phyloP scores from a whole-genome alignment of 2,797 vertebrate species.

The Paedocypris micromegethes region DNA sequence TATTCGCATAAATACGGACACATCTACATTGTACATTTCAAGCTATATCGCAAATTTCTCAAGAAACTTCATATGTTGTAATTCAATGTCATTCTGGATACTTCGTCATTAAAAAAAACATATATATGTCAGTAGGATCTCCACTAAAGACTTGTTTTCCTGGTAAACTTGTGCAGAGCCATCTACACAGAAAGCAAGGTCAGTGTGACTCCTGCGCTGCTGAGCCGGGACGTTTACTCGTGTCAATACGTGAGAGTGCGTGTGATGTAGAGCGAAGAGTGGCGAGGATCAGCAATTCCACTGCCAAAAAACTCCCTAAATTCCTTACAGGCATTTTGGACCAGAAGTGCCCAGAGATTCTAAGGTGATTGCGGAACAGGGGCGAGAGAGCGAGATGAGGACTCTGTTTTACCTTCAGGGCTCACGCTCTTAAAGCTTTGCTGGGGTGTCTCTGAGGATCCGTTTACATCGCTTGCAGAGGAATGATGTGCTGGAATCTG shows the following conservation, averaged over 20 bases:
- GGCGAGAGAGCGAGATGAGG: not conserved
- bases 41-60: too few species aligned
- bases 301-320: constrained; percentile 7
- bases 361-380: not conserved
- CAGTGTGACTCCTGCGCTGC: constrained; percentile 18
- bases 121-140: too few species aligned
- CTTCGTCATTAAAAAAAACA: too few species aligned
- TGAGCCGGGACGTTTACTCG: constrained; percentile 28
- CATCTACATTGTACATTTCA: too few species aligned
- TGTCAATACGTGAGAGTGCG: constrained; percentile 24
- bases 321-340: constrained; percentile 8
- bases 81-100: too few species aligned
- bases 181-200: constrained; percentile 21
- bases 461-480: constrained; percentile 78
- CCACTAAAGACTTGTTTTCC: too few species aligned
- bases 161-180: not conserved
- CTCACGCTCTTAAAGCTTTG: constrained; percentile 66
- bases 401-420: constrained; percentile 76
- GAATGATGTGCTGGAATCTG: constrained; percentile 76
- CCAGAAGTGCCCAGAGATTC: too few species aligned
- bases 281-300: constrained; percentile 23
- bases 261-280: constrained; percentile 14
- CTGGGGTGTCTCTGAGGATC: constrained; percentile 67
- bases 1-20: too few species aligned
- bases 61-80: too few species aligned